Conservation (phyloP, 1,140 invertebrate genomes). For the Leucophenga varia region DNA sequence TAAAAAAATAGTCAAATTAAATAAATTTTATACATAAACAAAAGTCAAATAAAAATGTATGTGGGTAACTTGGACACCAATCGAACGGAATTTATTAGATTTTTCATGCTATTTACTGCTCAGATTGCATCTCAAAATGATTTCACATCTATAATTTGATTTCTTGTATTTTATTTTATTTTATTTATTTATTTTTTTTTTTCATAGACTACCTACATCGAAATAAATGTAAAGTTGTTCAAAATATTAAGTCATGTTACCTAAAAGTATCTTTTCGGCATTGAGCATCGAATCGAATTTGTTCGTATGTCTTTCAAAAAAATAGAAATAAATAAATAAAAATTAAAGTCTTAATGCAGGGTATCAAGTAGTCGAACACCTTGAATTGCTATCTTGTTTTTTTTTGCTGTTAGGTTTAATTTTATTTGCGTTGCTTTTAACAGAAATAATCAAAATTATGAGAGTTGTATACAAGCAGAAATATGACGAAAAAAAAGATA, state of each 20-base stretch:
- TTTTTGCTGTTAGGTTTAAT: constrained; percentile 4
- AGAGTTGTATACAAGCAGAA: not conserved
- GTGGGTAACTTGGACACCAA: not conserved
- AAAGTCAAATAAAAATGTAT: too few relatives aligned
- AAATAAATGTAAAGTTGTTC: too few relatives aligned
- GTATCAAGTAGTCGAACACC: too few relatives aligned
- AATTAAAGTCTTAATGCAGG: too few relatives aligned
- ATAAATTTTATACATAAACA: not conserved
- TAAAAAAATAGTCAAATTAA: constrained; percentile 10
- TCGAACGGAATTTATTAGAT: not conserved
- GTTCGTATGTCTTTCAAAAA: too few relatives aligned
- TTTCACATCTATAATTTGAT: not conserved
- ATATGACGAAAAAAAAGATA: too few relatives aligned
- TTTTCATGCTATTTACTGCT: not conserved
- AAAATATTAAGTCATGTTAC: too few relatives aligned
- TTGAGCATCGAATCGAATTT: too few relatives aligned
- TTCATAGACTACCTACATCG: too few relatives aligned
- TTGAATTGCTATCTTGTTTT: constrained; percentile 11
- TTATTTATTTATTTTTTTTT: constrained; percentile 1
- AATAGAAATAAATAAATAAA: too few relatives aligned
- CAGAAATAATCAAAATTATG: constrained; percentile 16
- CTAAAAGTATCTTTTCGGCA: too few relatives aligned
- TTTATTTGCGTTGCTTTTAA: constrained; percentile 12
- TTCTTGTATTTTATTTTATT: constrained; percentile 1
- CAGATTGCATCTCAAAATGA: not conserved